phyloP scores from a whole-genome alignment of 2,113 vertebrate genomes.

The Phrynocephalus versicolor region DNA sequence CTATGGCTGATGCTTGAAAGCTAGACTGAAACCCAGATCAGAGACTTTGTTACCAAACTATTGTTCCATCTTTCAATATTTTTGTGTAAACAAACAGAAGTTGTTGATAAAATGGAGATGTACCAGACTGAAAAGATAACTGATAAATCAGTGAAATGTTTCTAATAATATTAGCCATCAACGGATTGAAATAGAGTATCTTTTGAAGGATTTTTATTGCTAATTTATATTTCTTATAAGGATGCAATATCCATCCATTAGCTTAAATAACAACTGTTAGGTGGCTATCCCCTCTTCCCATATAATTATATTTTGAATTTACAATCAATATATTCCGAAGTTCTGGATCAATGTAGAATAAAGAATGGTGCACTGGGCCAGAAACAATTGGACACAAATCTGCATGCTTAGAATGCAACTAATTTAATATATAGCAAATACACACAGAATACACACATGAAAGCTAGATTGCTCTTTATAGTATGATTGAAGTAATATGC shows the following conservation, averaged over 20 bases:
- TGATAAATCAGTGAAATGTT: conserved; percentile 57
- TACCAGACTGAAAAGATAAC: conserved; percentile 48
- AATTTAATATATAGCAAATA: too few species aligned
- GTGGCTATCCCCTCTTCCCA: too few species aligned
- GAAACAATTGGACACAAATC: neutral
- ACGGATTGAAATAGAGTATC: conserved; percentile 53
- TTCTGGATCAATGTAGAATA: neutral
- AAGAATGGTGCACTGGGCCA: too few species aligned
- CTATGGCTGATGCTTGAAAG: too few species aligned
- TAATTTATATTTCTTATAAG: conserved; percentile 71
- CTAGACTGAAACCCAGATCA: too few species aligned
- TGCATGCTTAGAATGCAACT: too few species aligned
- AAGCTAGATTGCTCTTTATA: too few species aligned
- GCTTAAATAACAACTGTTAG: neutral
- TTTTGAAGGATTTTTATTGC: conserved; percentile 43
- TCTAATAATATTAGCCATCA: conserved; percentile 50
- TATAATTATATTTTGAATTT: too few species aligned
- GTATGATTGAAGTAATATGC: too few species aligned
- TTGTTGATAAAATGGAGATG: conserved; percentile 33
- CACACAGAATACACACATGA: too few species aligned
- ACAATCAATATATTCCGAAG: too few species aligned
- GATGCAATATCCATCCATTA: conserved; percentile 42
- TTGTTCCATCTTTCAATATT: conserved; percentile 29
- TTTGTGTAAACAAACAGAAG: conserved; percentile 64
- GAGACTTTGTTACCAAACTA: too few species aligned